Evolutionary conservation across 1,140 invertebrate species (phyloP).

Genomic region (Procambarus clarkii): DNA sequence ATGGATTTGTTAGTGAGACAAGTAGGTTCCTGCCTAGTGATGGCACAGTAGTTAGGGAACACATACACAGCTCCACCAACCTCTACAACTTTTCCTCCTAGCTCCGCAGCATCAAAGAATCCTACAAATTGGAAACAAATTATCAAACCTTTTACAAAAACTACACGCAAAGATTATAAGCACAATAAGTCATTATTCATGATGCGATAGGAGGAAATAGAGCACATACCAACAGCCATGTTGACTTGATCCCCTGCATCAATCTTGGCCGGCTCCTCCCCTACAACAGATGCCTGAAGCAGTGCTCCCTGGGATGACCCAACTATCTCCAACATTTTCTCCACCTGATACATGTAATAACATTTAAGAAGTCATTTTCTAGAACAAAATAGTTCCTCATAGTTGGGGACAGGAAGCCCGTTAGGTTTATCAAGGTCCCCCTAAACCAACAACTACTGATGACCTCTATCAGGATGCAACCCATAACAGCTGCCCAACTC

Average conservation of each 20-base stretch:
- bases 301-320: constrained; percentile 53
- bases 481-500: too few species aligned
- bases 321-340: constrained; percentile 56
- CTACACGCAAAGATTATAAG: too few species aligned
- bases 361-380: too few species aligned
- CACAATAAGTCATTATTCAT: not conserved
- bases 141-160: not conserved
- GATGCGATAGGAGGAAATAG: not conserved
- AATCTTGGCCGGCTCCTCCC: constrained; percentile 59
- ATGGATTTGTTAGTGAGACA: constrained; percentile 64
- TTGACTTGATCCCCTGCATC: constrained; percentile 60
- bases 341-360: constrained; percentile 35
- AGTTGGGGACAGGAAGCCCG: too few species aligned
- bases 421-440: too few species aligned
- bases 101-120: constrained; percentile 67
- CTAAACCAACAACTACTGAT: too few species aligned
- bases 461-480: too few species aligned
- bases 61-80: constrained; percentile 68
- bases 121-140: constrained; percentile 26
- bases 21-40: constrained; percentile 39
- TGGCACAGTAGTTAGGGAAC: constrained; percentile 70
- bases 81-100: constrained; percentile 51
- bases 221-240: constrained; percentile 66
- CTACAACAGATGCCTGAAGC: constrained; percentile 44
- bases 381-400: too few species aligned